Evolutionary conservation across 2,797 vertebrate genomes (phyloP).

Genomic region (Limnodromus scolopaceus): DNA sequence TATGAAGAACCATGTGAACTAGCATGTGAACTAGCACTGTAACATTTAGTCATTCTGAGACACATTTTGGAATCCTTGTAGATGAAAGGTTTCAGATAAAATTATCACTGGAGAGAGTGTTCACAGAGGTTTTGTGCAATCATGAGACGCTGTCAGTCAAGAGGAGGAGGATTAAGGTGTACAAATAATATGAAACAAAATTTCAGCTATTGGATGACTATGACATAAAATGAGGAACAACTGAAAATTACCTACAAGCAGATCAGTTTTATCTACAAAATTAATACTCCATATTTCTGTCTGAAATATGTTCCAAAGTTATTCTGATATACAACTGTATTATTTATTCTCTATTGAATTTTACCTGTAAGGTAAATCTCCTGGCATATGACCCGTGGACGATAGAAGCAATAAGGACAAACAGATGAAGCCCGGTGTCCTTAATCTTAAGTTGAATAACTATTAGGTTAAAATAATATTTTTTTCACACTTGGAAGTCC

Average conservation of each 20-base stretch:
- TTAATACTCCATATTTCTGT: not conserved
- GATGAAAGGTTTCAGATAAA: not conserved
- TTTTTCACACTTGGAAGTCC: not conserved
- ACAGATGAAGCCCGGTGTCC: not conserved
- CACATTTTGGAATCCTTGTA: not conserved
- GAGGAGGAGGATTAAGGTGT: not conserved
- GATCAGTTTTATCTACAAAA: not conserved
- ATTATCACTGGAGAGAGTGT: not conserved
- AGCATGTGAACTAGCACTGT: not conserved
- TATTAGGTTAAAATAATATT: not conserved
- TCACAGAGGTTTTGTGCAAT: not conserved
- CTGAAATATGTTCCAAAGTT: not conserved
- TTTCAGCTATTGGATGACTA: not conserved
- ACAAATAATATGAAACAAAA: rapidly evolving
- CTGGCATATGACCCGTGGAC: not conserved
- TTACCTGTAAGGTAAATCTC: not conserved
- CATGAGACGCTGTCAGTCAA: not conserved
- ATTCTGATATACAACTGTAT: not conserved
- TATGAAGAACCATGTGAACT: not conserved
- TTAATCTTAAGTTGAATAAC: not conserved
- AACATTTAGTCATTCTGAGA: not conserved
- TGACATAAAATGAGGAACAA: not conserved
- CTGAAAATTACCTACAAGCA: not conserved
- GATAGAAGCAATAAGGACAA: not conserved
- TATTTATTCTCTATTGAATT: not conserved